Percentiles rank a stretch among this genome's conserved stretches.
phyloP scores from a whole-genome alignment of 2,113 vertebrate genomes.

The Trogon surrucura region DNA sequence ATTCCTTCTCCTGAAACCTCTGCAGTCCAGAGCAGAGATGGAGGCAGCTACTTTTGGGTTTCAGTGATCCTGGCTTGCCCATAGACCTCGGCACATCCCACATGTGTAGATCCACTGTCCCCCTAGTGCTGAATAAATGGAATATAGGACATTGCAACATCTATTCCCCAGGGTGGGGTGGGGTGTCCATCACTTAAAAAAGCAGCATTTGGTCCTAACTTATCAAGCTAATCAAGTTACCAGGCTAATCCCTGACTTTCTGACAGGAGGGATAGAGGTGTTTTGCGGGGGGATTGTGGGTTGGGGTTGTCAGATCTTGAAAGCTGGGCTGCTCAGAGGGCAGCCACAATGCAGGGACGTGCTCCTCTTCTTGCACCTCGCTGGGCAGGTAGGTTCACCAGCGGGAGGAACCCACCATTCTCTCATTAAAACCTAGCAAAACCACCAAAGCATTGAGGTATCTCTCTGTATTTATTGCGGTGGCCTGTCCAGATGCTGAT shows the following conservation, averaged over 20 bases:
- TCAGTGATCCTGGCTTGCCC: neutral
- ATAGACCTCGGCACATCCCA: neutral
- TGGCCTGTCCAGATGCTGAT: neutral
- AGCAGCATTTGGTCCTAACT: neutral
- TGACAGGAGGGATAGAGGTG: neutral
- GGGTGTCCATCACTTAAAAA: neutral
- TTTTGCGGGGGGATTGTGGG: neutral
- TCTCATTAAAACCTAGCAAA: neutral
- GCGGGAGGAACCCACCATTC: neutral
- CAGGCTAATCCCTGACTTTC: neutral
- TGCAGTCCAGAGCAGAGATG: neutral
- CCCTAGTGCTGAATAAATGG: neutral
- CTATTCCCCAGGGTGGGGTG: neutral
- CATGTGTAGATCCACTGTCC: fast-evolving
- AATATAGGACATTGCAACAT: neutral
- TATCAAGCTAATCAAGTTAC: neutral
- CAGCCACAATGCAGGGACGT: neutral
- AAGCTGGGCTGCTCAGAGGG: neutral
- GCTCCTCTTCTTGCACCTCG: neutral
- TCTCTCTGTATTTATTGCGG: constrained; percentile 8
- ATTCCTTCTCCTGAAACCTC: neutral
- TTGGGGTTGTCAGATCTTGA: neutral
- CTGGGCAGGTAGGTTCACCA: neutral
- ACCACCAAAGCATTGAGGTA: neutral
- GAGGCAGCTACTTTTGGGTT: neutral